Evolutionary conservation across 2,113 vertebrate genomes (phyloP), one percentile per base, ranked within the genome.

Genomic region (Silurus meridionalis): DNA sequence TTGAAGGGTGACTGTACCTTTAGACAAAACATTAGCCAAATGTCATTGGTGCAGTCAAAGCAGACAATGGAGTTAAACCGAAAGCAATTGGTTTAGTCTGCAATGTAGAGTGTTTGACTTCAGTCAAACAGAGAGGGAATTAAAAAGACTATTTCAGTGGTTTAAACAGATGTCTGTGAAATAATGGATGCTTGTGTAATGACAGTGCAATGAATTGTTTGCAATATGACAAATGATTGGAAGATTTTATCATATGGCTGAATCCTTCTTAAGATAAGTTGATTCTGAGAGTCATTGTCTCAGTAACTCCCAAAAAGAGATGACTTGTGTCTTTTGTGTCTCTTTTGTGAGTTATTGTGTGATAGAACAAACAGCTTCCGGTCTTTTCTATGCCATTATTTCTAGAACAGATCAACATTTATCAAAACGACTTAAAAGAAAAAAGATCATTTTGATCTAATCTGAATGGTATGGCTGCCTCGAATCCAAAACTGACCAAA

Each of bases 171-270:
- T 61, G 50, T 37, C 48, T 63, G 11, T 52, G 71, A 63, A 64
- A 64, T 85, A 77, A 85, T 64, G 58, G 50, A 61, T 78, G 15
- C 50, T 53, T 57, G 13, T 64, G 58, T 78, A 75, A 85, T 77
- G 48, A 85, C 46, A 63, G 8, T 37, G 53, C 69, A 58, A 25
- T 9, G 55, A 57, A 50, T 64, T 63, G 37, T 84, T 50, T 75
- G 46, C 67, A 84, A 77, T 15, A 75, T 64, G 83, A 60, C 69
- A 52, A 72, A 84, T 75, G 14, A 84, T 37, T 37, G 37, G 37
- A 64, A 57, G 52, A 83, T 55, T 37, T 83, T 53, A 57, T 83
- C 52, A 37, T 55, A n/a, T 83, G 66, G n/a, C 37, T 3, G 50
- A 83, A 5, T 5, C 2, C 63, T 58, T 4, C 14, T 69, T 23